Evolutionary conservation across 2,797 vertebrate species (phyloP).

Genomic region (Clarias platycephalus): DNA sequence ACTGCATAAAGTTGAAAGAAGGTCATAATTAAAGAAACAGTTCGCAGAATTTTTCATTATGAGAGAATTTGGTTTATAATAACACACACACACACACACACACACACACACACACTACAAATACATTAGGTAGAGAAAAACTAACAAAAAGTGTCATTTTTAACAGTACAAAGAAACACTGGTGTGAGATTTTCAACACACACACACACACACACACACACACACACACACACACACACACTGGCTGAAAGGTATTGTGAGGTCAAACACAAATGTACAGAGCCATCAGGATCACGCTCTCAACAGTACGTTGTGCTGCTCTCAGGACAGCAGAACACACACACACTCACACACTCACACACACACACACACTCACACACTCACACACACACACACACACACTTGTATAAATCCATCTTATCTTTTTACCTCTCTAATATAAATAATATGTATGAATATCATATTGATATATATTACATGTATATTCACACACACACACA

Average conservation of each 20-base stretch:
- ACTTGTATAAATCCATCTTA: no score
- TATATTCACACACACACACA: slow-evolving; percentile 48
- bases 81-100: background rate
- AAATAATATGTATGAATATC: no score
- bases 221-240: slow-evolving; percentile 12
- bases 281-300: slow-evolving; percentile 89
- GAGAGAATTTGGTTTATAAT: background rate
- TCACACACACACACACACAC: slow-evolving; percentile 15
- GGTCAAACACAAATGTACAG: slow-evolving; percentile 97
- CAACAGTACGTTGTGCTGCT: slow-evolving; percentile 92
- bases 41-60: background rate
- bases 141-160: background rate
- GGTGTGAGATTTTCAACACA: background rate
- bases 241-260: slow-evolving; percentile 79
- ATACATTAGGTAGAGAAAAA: background rate
- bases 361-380: slow-evolving; percentile 18
- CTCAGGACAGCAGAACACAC: slow-evolving; percentile 76
- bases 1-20: no score
- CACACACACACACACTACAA: background rate
- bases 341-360: slow-evolving; percentile 23
- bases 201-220: slow-evolving; percentile 19
- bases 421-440: no score
- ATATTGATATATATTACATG: slow-evolving; percentile 33
- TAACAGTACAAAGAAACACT: background rate
- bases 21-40: background rate